Base-by-base conservation (phyloP, 2,888 invertebrate genomes). In the Sepioteuthis lessoniana region DNA sequence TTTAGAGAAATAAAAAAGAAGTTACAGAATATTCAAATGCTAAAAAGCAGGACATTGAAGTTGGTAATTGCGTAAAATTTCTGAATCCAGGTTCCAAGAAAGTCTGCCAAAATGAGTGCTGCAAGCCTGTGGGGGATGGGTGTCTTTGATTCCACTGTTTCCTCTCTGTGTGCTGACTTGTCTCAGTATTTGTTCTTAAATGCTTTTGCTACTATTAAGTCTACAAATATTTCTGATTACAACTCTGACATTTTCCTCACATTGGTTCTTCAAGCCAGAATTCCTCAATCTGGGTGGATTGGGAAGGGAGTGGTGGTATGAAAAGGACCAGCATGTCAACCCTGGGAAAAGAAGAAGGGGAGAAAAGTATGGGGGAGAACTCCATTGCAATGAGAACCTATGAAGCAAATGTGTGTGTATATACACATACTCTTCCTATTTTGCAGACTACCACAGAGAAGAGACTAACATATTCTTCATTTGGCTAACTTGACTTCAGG, bases 61-160 rank as follows among this genome's bases (percentile, higher is more conserved):
- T 19, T 76, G 76, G n/a, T 76, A 76, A 76, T 76, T 76, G 76
- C n/a, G 13, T 35, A 55, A 55, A 16, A 76, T 76, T 35, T 76
- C 76, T 76, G 76, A 76, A 76, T 76, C 35, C 76, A 76, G n/a
- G 76, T 76, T 76, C 76, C 76, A 76, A 76, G 76, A 76, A 76
- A 76, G n/a, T 76, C 13, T 76, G 76, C 76, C 76, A 76, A 76
- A 76, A 76, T 76, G 76, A 16, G n/a, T 35, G 76, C 76, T 76
- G 76, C 76, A n/a, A 10, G n/a, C n/a, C 13, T n/a, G 76, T 76
- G n/a, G n/a, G 76, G 76, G n/a, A 5, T 76, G 76, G n/a, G 13
- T n/a, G n/a, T 35, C 35, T n/a, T n/a, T 16, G n/a, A n/a, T 76
- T 76, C 13, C 13, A 76, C 35, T 13, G n/a, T 76, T 76, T 76